phyloP scores from a whole-genome alignment of 2,113 vertebrate species.

The Siphamia tubifer region DNA sequence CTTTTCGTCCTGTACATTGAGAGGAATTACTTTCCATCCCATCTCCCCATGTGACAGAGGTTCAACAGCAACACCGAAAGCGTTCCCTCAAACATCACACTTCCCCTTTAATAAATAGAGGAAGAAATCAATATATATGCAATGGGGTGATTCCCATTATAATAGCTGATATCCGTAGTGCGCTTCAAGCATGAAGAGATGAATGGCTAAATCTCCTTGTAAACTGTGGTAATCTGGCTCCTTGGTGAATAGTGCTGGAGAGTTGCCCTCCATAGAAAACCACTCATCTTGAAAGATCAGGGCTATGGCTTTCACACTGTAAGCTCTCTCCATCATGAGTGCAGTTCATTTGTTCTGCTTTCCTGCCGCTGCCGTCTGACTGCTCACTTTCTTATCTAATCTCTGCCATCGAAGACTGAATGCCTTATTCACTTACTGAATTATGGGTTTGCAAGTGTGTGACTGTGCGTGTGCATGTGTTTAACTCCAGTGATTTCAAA shows the following conservation, averaged over 20 bases:
- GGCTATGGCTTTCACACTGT: conserved; percentile 60
- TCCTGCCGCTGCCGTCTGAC: conserved; percentile 54
- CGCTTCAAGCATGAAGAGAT: conserved; percentile 30
- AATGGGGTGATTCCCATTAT: conserved; percentile 6
- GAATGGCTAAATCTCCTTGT: conserved; percentile 62
- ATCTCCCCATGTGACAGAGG: no score
- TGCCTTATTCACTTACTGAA: conserved; percentile 70
- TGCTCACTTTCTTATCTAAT: conserved; percentile 73
- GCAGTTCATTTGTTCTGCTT: conserved; percentile 72
- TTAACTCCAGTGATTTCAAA: conserved; percentile 57
- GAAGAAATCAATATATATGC: neutral
- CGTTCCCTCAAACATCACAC: no score
- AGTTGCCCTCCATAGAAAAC: conserved; percentile 46
- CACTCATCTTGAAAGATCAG: conserved; percentile 67
- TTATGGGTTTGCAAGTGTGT: conserved; percentile 41
- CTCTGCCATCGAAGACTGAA: conserved; percentile 53
- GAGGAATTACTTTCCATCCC: no score
- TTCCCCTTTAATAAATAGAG: neutral
- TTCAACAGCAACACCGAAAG: no score
- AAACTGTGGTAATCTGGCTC: conserved; percentile 61
- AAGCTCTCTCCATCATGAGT: conserved; percentile 55
- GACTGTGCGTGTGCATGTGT: conserved; percentile 10
- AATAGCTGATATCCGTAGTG: conserved; percentile 8
- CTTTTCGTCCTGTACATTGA: no score
- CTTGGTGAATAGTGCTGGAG: conserved; percentile 45